These are phyloP conservation scores for Drosophila truncata DNA, from an alignment of 1,140 invertebrate species.

Conservation along the genomic window DNA sequence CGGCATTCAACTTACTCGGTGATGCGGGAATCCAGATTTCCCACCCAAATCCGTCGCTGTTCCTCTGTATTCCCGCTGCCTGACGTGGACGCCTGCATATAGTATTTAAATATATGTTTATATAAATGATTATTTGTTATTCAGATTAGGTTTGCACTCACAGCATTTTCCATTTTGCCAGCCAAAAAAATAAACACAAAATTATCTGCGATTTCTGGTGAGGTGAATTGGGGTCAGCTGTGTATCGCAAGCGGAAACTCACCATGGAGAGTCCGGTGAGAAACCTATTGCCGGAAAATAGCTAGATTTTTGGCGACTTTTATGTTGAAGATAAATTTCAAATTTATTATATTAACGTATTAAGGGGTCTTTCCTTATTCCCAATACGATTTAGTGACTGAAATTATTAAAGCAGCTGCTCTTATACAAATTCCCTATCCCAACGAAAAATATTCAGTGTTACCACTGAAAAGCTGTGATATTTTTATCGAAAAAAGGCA, in stretches of 20 bases:
- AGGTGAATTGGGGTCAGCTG: conserved; percentile 3
- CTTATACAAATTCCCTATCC: too few species aligned
- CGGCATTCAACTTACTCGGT: conserved; percentile 93
- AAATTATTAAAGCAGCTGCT: too few species aligned
- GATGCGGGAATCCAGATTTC: conserved; percentile 94
- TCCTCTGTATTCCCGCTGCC: conserved; percentile 50
- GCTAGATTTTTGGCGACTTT: not conserved
- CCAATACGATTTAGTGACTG: too few species aligned
- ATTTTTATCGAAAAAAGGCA: too few species aligned
- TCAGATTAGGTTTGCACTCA: not conserved
- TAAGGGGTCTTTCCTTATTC: too few species aligned
- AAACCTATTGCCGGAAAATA: not conserved
- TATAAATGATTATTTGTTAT: not conserved
- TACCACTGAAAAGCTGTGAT: too few species aligned
- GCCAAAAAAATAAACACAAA: conserved; percentile 22
- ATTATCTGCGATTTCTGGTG: not conserved
- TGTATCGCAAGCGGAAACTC: conserved; percentile 1
- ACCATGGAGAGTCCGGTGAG: not conserved
- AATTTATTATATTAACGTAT: not conserved
- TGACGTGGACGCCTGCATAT: conserved; percentile 6
- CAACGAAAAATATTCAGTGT: too few species aligned
- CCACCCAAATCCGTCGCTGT: conserved; percentile 91
- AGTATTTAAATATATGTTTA: too few species aligned
- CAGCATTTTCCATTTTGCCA: conserved; percentile 42
- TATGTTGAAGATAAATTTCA: not conserved